A percentile compares a stretch with the other conserved stretches of the same genome.
Conservation (phyloP, 2,113 vertebrate species). For the Lucifuga dentata region DNA sequence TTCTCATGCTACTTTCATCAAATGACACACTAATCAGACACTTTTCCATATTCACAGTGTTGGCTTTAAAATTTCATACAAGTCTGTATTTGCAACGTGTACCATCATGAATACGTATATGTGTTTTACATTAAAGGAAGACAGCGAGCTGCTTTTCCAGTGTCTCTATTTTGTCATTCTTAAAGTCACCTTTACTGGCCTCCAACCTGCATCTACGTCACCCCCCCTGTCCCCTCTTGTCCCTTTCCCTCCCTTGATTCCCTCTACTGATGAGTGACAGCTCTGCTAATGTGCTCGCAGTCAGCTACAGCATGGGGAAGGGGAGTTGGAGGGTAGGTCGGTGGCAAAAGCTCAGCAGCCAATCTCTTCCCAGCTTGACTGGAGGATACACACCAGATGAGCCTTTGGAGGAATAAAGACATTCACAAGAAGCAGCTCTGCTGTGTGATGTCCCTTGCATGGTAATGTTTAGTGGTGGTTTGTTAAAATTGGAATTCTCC, state of each 20-base stretch:
- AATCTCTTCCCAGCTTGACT: slow-evolving; percentile 69
- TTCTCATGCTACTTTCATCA: slow-evolving; percentile 14
- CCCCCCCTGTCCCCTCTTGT: slow-evolving; percentile 14
- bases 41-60: slow-evolving; percentile 17
- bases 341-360: slow-evolving; percentile 58
- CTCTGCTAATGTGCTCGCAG: slow-evolving; percentile 71
- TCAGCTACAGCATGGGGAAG: slow-evolving; percentile 44
- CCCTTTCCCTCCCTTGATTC: neutral
- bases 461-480: slow-evolving; percentile 1
- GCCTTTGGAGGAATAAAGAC: slow-evolving; percentile 41
- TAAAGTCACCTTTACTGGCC: slow-evolving; percentile 73
- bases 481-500: neutral
- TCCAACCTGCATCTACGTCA: slow-evolving; percentile 35
- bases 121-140: too few relatives aligned
- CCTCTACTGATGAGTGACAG: slow-evolving; percentile 65
- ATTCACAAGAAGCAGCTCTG: slow-evolving; percentile 35
- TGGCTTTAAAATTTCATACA: neutral
- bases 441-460: slow-evolving; percentile 19
- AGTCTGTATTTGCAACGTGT: neutral
- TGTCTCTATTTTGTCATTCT: slow-evolving; percentile 53
- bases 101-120: too few relatives aligned
- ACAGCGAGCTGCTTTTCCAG: slow-evolving; percentile 71
- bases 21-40: slow-evolving; percentile 20
- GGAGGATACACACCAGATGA: slow-evolving; percentile 69
- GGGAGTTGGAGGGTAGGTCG: slow-evolving; percentile 42